Evolutionary conservation across 2,113 vertebrate species (phyloP).

Genomic region (Salminus brasiliensis): DNA sequence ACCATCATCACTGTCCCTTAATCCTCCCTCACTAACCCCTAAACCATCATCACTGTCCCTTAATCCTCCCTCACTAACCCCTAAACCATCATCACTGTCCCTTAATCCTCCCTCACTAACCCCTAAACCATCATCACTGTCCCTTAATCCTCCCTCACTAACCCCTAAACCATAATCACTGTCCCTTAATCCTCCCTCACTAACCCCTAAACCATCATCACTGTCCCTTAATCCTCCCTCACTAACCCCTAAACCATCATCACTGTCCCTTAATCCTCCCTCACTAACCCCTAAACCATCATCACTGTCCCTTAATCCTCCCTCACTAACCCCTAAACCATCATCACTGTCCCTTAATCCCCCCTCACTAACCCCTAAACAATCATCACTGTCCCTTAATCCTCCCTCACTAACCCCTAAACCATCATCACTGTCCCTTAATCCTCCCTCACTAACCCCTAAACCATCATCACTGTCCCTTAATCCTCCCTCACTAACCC

Average conservation of each 20-base stretch:
- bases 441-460: conserved; percentile 32
- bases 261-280: neutral
- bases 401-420: neutral
- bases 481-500: neutral
- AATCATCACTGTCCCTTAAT: neutral
- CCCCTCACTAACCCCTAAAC: neutral
- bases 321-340: neutral
- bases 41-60: no score
- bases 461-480: neutral
- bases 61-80: no score
- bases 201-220: conserved; percentile 51
- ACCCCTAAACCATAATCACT: neutral
- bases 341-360: neutral
- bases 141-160: neutral
- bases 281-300: conserved; percentile 49
- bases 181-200: neutral
- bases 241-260: no score
- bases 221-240: conserved; percentile 39
- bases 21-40: no score
- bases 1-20: no score
- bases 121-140: conserved; percentile 38
- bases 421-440: neutral
- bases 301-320: no score
- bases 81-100: no score
- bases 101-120: conserved; percentile 3